phyloP scores from a whole-genome alignment of 2,113 vertebrate species.

The Pachyramphus minor region DNA sequence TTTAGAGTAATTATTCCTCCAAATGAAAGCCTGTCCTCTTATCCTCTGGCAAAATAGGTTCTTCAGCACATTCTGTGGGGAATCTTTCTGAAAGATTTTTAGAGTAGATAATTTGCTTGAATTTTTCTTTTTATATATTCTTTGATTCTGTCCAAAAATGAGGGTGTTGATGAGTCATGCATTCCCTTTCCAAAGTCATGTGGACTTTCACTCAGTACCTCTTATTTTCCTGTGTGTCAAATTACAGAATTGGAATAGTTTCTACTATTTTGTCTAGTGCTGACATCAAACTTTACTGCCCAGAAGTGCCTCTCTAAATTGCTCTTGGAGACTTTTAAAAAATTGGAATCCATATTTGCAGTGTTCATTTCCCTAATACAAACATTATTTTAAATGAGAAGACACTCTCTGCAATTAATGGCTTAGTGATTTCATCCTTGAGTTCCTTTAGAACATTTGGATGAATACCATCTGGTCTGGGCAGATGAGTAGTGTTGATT shows the following conservation, averaged over 20 bases:
- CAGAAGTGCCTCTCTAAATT: background rate
- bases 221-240: background rate
- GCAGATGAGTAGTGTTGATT: background rate
- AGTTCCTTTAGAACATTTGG: constrained; percentile 17
- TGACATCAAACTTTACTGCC: background rate
- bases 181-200: background rate
- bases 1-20: background rate
- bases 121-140: background rate
- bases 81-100: background rate
- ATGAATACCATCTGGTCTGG: constrained; percentile 15
- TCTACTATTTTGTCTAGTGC: background rate
- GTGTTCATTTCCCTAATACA: background rate
- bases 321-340: background rate
- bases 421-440: constrained; percentile 31
- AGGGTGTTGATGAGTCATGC: background rate
- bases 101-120: background rate
- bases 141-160: background rate
- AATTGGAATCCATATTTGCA: background rate
- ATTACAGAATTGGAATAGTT: background rate
- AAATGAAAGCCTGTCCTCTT: background rate
- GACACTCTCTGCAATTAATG: background rate
- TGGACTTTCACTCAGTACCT: background rate
- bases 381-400: constrained; percentile 45
- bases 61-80: background rate
- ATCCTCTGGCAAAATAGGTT: background rate